Evolutionary conservation across 2,888 invertebrate species (phyloP).

Genomic region (Epirrita christyi): DNA sequence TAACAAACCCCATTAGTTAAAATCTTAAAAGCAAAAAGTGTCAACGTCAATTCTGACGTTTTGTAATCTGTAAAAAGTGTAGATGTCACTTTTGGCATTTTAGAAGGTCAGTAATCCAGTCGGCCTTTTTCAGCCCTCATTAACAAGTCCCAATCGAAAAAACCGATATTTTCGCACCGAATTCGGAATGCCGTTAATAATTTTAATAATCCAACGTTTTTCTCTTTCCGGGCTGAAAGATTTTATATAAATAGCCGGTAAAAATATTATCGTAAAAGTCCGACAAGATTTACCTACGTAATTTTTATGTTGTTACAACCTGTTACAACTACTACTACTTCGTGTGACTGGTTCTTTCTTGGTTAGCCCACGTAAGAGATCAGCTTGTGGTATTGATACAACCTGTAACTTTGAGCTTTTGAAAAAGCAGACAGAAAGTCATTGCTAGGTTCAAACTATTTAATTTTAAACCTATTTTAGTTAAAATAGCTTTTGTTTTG

Average conservation of each 20-base stretch:
- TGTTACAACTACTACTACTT: no score
- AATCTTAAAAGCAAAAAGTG: background rate
- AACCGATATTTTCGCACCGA: slow-evolving; percentile 13
- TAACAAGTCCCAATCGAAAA: slow-evolving; percentile 10
- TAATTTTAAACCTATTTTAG: no score
- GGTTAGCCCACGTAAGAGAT: no score
- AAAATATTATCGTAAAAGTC: no score
- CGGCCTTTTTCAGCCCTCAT: slow-evolving; percentile 6
- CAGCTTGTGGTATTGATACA: background rate
- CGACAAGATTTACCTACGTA: no score
- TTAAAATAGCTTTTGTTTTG: no score
- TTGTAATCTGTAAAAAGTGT: background rate
- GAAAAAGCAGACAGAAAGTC: no score
- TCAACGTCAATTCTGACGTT: background rate
- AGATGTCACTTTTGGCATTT: slow-evolving; percentile 14
- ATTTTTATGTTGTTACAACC: no score
- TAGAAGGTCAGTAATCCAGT: slow-evolving; percentile 11
- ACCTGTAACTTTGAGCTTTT: no score
- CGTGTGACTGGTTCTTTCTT: no score
- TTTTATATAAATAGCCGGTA: no score
- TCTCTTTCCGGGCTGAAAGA: slow-evolving; percentile 4
- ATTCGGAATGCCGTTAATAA: slow-evolving; percentile 30
- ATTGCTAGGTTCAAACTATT: no score
- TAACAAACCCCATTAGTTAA: background rate
- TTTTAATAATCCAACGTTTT: slow-evolving; percentile 32